Evolutionary conservation across 2,888 invertebrate genomes (phyloP).

Genomic region (Sthenelais limicola): DNA sequence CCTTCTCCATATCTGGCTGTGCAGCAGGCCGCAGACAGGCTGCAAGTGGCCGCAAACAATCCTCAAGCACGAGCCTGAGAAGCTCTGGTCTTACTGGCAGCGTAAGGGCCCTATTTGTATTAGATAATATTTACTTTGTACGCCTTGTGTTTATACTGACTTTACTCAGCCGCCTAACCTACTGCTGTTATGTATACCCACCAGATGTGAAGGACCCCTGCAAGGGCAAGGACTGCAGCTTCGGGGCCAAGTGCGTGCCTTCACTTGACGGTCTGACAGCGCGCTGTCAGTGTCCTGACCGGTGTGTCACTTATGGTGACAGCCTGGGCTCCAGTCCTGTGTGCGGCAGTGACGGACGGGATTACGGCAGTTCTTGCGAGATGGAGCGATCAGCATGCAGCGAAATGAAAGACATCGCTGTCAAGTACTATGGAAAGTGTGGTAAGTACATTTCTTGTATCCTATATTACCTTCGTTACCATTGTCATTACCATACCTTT

Average conservation of each 20-base stretch:
- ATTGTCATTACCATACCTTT: no score
- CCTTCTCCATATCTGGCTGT: not conserved
- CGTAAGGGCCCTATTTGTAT: no score
- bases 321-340: conserved; percentile 85
- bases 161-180: not conserved
- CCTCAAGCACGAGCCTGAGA: no score
- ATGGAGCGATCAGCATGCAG: conserved; percentile 71
- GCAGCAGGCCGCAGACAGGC: not conserved
- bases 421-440: conserved; percentile 74
- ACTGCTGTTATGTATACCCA: conserved; percentile 75
- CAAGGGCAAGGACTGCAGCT: conserved; percentile 79
- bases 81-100: no score
- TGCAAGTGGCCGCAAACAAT: no score
- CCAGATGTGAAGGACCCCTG: conserved; percentile 83
- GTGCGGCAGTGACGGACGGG: conserved; percentile 78
- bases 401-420: conserved; percentile 69
- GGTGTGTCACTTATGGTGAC: conserved; percentile 88
- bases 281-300: conserved; percentile 84
- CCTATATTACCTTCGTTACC: no score
- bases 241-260: conserved; percentile 80
- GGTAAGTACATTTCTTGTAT: conserved; percentile 69
- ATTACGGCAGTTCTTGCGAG: conserved; percentile 73
- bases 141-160: not conserved
- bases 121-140: no score
- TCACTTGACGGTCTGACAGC: conserved; percentile 80